Evolutionary conservation across 2,113 vertebrate genomes (phyloP).

Genomic region (Glareola pratincola): DNA sequence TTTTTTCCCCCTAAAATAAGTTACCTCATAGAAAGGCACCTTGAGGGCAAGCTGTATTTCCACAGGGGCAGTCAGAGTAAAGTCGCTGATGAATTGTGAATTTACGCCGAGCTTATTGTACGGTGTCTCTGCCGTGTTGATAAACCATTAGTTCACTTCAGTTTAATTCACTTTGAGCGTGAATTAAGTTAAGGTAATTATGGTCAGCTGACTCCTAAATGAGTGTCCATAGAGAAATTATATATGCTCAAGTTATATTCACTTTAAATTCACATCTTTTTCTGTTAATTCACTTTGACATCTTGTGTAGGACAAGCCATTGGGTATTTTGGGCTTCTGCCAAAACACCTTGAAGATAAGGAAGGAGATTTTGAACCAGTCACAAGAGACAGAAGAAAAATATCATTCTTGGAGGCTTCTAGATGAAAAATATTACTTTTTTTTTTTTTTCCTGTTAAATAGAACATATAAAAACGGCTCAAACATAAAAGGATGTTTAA

Average conservation of each 20-base stretch:
- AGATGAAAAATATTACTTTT: background rate
- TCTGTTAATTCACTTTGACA: slow-evolving; percentile 4
- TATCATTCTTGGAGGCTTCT: background rate
- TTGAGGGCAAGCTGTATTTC: background rate
- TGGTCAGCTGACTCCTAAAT: slow-evolving; percentile 17
- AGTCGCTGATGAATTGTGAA: slow-evolving; percentile 21
- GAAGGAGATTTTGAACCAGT: background rate
- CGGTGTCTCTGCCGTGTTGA: background rate
- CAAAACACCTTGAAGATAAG: background rate
- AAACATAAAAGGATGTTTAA: background rate
- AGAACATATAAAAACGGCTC: background rate
- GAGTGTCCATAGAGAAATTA: slow-evolving; percentile 22
- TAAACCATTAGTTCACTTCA: slow-evolving; percentile 18
- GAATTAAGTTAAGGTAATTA: slow-evolving; percentile 45
- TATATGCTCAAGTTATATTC: background rate
- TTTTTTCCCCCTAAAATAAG: background rate
- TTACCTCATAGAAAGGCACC: slow-evolving; percentile 33
- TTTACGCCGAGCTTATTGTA: background rate
- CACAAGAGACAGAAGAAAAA: background rate
- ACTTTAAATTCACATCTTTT: slow-evolving; percentile 17
- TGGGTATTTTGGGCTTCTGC: background rate
- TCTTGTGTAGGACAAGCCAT: background rate
- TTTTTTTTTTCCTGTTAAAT: background rate
- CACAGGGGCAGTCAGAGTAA: background rate
- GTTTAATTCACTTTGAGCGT: slow-evolving; percentile 8